Base-by-base conservation (phyloP, 2,888 invertebrate species). In the Carabus problematicus region DNA sequence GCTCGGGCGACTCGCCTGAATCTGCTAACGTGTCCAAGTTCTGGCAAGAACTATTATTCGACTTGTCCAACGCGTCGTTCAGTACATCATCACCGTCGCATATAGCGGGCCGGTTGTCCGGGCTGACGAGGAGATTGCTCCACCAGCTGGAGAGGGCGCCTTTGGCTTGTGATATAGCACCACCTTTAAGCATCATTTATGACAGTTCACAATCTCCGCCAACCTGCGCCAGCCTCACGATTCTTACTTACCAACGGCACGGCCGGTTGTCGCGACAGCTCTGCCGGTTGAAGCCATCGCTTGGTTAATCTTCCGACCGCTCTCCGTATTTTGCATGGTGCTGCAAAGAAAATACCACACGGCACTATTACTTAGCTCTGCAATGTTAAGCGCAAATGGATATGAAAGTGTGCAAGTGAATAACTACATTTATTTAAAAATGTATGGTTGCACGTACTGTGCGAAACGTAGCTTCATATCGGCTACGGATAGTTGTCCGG, bases 261-360 rank as follows among this genome's bases (percentile, higher is more conserved):
- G 89, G 64, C 90, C 88, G 8, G 91, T 91, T 19, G 90, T 89
- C 11, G 89, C 93, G 59, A 97, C 95, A 40, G 94, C 96, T 76
- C 94, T 89, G 39, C 96, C 95, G 1, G 97, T 97, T 71, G 91
- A 92, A 63, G 90, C 90, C 80, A 97, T 94, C 0, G 97, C 97
- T 78, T 95, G 95, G 76, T 95, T 96, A 71, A 97, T 86, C 82
- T 96, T 96, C 64, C 96, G 87, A 0, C 97, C 97, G 74, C 95
- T 91, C 81, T 97, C 97, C 43, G 95, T 93, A 77, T 91, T 95
- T 76, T 96, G 95, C 92, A 97, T 95, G 16, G 95, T 94, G 79
- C 97, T 97, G 78, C 43, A 83, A 80, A 73, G 55, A 54, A 14
- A 64, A n/a, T 19, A 47, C 42, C 39, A 45, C 14, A 45, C 14